These are phyloP conservation scores for Mesitornis unicolor DNA, from an alignment of 2,113 vertebrate species.

Conservation along the genomic window DNA sequence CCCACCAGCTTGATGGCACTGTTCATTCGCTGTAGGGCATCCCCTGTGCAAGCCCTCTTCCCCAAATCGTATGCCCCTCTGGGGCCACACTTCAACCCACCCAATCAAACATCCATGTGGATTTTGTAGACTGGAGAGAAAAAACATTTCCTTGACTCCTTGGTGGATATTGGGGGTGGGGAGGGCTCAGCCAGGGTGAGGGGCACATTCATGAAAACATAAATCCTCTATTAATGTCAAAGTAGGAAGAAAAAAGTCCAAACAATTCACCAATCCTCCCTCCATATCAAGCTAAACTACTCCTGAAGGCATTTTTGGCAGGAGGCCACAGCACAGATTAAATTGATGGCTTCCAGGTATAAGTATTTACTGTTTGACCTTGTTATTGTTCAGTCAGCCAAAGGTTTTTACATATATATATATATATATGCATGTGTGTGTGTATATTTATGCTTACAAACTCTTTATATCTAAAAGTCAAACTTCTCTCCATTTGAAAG, in stretches of 20 bases:
- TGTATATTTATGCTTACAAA: background rate
- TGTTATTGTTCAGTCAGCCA: constrained; percentile 38
- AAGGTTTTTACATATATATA: background rate
- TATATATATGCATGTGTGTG: accelerated
- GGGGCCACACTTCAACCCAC: background rate
- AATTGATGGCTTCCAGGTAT: constrained; percentile 32
- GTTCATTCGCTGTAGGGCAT: background rate
- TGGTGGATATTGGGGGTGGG: background rate
- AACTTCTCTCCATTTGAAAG: background rate
- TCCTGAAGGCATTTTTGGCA: constrained; percentile 27
- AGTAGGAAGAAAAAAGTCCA: background rate
- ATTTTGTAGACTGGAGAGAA: background rate
- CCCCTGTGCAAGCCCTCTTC: background rate
- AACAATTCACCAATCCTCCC: background rate
- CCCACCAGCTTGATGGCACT: background rate
- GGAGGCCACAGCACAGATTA: constrained; percentile 6
- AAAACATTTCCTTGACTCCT: background rate
- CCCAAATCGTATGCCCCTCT: background rate
- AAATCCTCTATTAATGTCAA: background rate
- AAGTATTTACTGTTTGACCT: constrained; percentile 55
- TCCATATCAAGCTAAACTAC: background rate
- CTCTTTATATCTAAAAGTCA: background rate
- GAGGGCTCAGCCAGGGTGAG: background rate
- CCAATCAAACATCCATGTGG: accelerated
- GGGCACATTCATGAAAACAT: background rate